Evolutionary conservation across 1,140 invertebrate genomes (phyloP).

Genomic region (Leptoteleia sp.): DNA sequence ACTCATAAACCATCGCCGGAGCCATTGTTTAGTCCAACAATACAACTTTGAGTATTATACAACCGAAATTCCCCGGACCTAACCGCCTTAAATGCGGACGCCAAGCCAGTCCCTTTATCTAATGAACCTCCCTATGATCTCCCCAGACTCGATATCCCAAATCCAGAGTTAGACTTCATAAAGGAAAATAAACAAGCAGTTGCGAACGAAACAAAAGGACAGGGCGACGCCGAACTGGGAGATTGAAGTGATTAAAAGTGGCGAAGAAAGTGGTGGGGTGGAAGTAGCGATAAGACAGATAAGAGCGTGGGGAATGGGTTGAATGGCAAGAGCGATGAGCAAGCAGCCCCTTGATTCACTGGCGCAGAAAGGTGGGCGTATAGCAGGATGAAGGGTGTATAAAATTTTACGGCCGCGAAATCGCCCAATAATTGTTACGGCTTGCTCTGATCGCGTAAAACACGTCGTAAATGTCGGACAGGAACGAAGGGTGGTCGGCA

Average conservation of each 20-base stretch:
- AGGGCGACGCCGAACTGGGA: background rate
- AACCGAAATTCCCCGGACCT: too few species aligned
- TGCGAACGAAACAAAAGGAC: background rate
- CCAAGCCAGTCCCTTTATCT: background rate
- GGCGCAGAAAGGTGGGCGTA: slow-evolving; percentile 59
- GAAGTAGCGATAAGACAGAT: slow-evolving; percentile 55
- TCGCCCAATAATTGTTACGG: slow-evolving; percentile 81
- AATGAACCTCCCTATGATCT: slow-evolving; percentile 6
- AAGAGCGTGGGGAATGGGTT: slow-evolving; percentile 24
- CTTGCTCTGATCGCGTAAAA: slow-evolving; percentile 81
- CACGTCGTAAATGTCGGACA: slow-evolving; percentile 81
- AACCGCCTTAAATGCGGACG: too few species aligned
- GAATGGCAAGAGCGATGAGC: slow-evolving; percentile 53
- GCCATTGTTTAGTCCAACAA: too few species aligned
- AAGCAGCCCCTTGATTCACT: slow-evolving; percentile 67
- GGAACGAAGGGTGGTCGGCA: slow-evolving; percentile 69
- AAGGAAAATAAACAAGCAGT: slow-evolving; percentile 12
- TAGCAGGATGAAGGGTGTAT: slow-evolving; percentile 69
- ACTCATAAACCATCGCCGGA: too few species aligned
- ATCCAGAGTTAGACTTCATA: slow-evolving; percentile 6
- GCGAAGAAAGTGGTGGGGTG: slow-evolving; percentile 32
- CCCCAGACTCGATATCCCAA: background rate
- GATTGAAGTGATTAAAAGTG: slow-evolving; percentile 51
- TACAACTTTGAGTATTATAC: too few species aligned
- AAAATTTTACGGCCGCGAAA: slow-evolving; percentile 80